Conservation (phyloP, 2,797 vertebrate genomes). For the Aulostomus chinensis region DNA sequence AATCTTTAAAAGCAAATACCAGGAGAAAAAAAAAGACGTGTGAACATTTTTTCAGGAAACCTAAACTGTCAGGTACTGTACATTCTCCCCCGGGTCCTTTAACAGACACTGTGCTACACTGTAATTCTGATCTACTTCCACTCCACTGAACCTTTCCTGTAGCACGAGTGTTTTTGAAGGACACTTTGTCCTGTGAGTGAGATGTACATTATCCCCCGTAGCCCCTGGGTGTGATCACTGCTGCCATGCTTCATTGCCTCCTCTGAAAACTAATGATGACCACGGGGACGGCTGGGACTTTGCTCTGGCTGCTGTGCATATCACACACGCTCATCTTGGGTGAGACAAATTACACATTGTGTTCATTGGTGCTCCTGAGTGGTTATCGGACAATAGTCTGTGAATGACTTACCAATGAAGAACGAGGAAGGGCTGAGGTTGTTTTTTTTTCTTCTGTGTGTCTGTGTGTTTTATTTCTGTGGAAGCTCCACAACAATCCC, state of each 20-base stretch:
- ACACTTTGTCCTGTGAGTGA: conserved; percentile 57
- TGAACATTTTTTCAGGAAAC: background rate
- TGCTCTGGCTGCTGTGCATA: conserved; percentile 49
- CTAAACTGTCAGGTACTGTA: background rate
- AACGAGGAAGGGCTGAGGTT: conserved; percentile 11
- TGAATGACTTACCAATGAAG: conserved; percentile 53
- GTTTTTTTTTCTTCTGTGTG: too few relatives aligned
- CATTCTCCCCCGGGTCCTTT: background rate
- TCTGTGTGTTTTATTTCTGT: background rate
- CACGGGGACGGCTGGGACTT: conserved; percentile 60
- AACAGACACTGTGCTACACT: background rate
- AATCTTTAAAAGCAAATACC: background rate
- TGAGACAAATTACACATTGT: conserved; percentile 53
- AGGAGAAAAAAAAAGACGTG: background rate
- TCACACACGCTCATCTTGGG: conserved; percentile 53
- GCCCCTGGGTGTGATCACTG: conserved; percentile 57
- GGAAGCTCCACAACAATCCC: conserved; percentile 11
- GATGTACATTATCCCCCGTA: conserved; percentile 48
- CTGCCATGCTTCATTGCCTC: conserved; percentile 56
- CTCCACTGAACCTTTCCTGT: conserved; percentile 27
- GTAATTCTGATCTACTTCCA: conserved; percentile 26
- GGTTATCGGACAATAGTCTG: conserved; percentile 40
- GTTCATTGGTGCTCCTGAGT: conserved; percentile 22
- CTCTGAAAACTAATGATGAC: conserved; percentile 74
- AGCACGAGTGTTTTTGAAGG: conserved; percentile 38